Evolutionary conservation across 2,113 vertebrate species (phyloP).

Genomic region (Sinocyclocheilus rhinocerous): DNA sequence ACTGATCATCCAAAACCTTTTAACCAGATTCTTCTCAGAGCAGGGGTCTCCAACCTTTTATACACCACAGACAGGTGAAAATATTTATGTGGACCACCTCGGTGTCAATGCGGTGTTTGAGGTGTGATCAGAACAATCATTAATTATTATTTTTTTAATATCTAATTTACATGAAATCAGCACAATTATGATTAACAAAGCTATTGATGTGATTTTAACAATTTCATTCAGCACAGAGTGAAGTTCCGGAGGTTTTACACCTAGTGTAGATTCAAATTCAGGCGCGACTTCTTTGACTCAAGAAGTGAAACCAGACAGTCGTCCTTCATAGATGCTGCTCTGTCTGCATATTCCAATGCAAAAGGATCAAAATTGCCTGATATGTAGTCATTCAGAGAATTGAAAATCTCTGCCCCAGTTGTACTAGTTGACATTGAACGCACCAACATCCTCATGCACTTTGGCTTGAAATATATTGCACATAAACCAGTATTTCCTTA

Average conservation of each 20-base stretch:
- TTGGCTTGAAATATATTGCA: not conserved
- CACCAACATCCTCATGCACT: not conserved
- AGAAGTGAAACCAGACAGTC: too few species aligned
- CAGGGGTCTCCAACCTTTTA: constrained; percentile 7
- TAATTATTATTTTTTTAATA: not conserved
- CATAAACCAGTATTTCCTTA: not conserved
- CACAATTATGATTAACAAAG: too few species aligned
- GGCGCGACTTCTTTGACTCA: too few species aligned
- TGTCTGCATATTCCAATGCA: not conserved
- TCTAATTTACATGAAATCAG: too few species aligned
- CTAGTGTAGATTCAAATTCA: too few species aligned
- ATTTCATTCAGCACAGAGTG: too few species aligned
- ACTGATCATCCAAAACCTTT: not conserved
- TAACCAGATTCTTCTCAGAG: not conserved
- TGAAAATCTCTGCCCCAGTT: not conserved
- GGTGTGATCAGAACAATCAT: not conserved
- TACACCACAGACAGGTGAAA: not conserved
- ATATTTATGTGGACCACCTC: not conserved
- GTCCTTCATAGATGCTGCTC: too few species aligned
- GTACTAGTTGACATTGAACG: not conserved
- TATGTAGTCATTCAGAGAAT: not conserved
- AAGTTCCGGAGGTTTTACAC: too few species aligned
- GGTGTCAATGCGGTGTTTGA: not conserved
- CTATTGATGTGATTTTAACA: too few species aligned
- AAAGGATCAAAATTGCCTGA: not conserved